These are phyloP conservation scores for Alauda arvensis DNA, from an alignment of 2,797 vertebrate species.

Conservation along the genomic window DNA sequence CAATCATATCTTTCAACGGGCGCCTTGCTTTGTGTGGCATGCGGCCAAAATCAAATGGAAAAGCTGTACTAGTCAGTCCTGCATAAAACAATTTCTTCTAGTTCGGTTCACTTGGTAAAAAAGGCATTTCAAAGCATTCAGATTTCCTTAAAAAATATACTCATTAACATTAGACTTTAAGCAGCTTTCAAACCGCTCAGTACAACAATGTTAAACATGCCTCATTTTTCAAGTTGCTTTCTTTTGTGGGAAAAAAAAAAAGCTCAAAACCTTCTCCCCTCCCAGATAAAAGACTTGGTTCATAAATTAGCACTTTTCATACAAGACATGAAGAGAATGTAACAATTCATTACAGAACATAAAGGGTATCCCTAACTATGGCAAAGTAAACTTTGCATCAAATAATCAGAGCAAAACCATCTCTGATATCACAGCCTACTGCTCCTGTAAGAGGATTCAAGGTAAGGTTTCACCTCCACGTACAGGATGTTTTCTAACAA, in stretches of 20 bases:
- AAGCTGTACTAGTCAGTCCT: constrained; percentile 79
- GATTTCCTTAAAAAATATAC: background rate
- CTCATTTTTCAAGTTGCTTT: background rate
- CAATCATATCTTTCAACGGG: constrained; percentile 79
- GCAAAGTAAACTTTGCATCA: background rate
- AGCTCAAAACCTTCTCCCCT: background rate
- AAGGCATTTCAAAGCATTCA: background rate
- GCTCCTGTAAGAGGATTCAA: background rate
- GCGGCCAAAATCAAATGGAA: constrained; percentile 87
- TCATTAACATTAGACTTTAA: background rate
- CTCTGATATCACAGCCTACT: background rate
- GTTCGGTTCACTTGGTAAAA: constrained; percentile 6
- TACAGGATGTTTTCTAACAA: background rate
- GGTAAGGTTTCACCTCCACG: background rate
- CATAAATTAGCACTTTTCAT: background rate
- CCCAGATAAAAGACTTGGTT: background rate
- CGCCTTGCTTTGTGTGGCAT: constrained; percentile 75
- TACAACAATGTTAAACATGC: background rate
- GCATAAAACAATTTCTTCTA: constrained; percentile 24
- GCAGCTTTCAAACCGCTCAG: background rate
- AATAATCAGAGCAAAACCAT: background rate
- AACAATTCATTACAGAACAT: background rate
- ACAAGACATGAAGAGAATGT: background rate
- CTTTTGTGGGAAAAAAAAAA: background rate
- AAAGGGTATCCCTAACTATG: background rate